Evolutionary conservation across 2,888 invertebrate genomes (phyloP).

Genomic region (Escarpia spicata): DNA sequence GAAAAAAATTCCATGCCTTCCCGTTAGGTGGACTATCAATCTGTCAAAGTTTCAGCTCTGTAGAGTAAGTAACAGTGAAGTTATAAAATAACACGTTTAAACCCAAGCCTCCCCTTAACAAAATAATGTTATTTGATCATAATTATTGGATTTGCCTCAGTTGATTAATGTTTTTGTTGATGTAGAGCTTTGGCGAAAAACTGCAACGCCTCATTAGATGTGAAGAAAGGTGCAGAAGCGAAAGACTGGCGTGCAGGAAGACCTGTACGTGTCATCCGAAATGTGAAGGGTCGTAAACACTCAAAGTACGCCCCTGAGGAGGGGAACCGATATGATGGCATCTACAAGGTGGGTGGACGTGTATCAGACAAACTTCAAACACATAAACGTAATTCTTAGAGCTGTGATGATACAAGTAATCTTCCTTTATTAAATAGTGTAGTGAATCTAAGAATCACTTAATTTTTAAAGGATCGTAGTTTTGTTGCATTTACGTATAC

Average conservation of each 20-base stretch:
- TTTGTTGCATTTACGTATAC: too few relatives aligned
- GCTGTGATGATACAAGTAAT: neutral
- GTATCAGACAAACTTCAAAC: neutral
- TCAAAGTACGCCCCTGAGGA: constrained; percentile 82
- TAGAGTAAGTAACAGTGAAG: too few relatives aligned
- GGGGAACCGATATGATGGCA: constrained; percentile 81
- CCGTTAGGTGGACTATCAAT: too few relatives aligned
- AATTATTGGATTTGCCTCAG: neutral
- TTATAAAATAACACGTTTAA: too few relatives aligned
- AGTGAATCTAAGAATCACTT: too few relatives aligned
- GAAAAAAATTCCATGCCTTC: too few relatives aligned
- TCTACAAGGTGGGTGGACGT: constrained; percentile 74
- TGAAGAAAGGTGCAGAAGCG: constrained; percentile 76
- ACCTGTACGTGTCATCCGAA: constrained; percentile 83
- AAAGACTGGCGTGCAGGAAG: constrained; percentile 78
- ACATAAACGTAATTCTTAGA: neutral
- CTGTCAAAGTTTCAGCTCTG: too few relatives aligned
- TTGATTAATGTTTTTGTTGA: neutral
- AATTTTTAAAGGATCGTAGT: too few relatives aligned
- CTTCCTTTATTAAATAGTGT: neutral
- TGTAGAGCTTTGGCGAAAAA: constrained; percentile 80
- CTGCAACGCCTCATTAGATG: constrained; percentile 76
- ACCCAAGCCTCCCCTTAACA: too few relatives aligned
- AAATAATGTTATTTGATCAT: neutral
- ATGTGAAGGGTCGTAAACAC: constrained; percentile 78